Evolutionary conservation across 2,113 vertebrate species (phyloP), one percentile per base, ranked within the genome.

Genomic region (Uria aalge): DNA sequence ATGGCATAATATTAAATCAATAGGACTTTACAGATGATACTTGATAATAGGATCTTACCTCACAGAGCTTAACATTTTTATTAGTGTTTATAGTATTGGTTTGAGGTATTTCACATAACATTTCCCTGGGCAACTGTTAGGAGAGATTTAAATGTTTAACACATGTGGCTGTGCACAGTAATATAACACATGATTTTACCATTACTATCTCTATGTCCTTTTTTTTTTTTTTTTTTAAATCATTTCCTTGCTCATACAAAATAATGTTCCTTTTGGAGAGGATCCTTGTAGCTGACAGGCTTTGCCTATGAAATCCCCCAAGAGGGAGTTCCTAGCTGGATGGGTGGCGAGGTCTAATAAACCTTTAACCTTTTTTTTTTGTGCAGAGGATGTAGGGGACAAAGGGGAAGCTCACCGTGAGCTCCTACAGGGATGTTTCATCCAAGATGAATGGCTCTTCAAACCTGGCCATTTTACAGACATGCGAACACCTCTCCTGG

Each of bases 61-160:
- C 85, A 90, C 43, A 83, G 38, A 84, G 57, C 77, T 95, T 96
- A 88, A 84, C 36, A 55, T 14, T 91, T 96, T 85, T 94, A 90
- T 83, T 94, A 76, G 86, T 78, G 85, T 96, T 96, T 97, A 94
- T 94, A 57, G 45, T 82, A 72, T 85, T 73, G 80, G 77, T 95
- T 92, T 96, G 94, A 95, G 85, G 76, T 92, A 92, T 92, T 96
- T 92, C 90, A 84, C 22, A 15, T 72, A 86, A 79, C 8, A 5
- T 94, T 94, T 94, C 81, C 95, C 91, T 73, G 48, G 68, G 56
- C 79, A 96, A 92, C 79, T 84, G 63, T 96, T 92, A 93, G 67
- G 38, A 92, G 82, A 72, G 68, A 67, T 78, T 92, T 60, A 89
- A 91, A 97, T 92, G 75, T 86, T 88, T 92, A 95, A 92, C 95